Evolutionary conservation across 2,113 vertebrate genomes (phyloP), one percentile per base, ranked within the genome.

Genomic region (Hippocampus barbouri): DNA sequence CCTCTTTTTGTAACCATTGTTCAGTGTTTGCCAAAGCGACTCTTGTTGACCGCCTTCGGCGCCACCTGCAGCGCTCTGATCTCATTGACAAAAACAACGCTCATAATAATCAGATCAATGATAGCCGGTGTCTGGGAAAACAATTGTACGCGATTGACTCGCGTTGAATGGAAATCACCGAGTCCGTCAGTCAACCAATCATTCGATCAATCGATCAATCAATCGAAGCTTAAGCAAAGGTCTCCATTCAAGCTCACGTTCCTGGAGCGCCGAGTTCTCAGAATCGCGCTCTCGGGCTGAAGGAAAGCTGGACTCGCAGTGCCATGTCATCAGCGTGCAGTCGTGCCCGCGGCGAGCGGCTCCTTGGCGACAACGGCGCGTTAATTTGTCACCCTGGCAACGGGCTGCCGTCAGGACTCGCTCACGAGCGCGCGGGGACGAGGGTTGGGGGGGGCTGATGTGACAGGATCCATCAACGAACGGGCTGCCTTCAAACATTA

Each of bases 301-400:
- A 73, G 74, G 64, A 56, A 74, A 77, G 45, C 15, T 5, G 30
- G 8, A 8, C 74, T 76, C 75, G 78, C 75, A 40, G 59, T 0
- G 70, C 73, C 68, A 79, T 49, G 81, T 83, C 84, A 79, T 69
- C 72, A 27, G 59, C 2, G 38, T 23, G 69, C 74, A 66, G 67
- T 70, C 75, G 61, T 67, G 73, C 18, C 54, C 63, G 72, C 15
- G 83, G 68, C 77, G 77, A 57, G 61, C 20, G 1, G 70, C 71
- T 74, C 75, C 75, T 38, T 68, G 38, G 74, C 23, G 38, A 78
- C 47, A 16, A 61, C 30, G 27, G 54, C 20, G 66, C 0, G 59
- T 53, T 83, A 76, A 81, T 79, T 61, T 74, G 83, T 81, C 27
- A 1, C 84, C 71, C 51, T 0, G 8, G 76, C 74, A 71, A 86